phyloP scores from a whole-genome alignment of 2,113 vertebrate genomes.

The Carettochelys insculpta region DNA sequence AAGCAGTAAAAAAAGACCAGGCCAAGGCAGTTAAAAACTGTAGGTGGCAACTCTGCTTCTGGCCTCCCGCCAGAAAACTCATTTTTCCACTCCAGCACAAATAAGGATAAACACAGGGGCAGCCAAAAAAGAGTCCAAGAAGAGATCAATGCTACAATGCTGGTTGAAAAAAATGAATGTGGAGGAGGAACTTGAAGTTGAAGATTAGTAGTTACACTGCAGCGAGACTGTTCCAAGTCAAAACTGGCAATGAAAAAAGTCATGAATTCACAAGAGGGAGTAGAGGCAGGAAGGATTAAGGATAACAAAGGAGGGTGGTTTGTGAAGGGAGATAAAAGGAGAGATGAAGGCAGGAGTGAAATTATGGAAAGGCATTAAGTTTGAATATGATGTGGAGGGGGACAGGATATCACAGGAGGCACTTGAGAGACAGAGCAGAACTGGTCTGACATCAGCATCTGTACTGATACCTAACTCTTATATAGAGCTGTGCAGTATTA shows the following conservation, averaged over 20 bases:
- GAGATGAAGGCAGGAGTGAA: not conserved
- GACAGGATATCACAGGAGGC: not conserved
- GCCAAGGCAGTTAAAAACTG: no score
- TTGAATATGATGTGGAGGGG: not conserved
- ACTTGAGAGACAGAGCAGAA: not conserved
- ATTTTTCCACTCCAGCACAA: not conserved
- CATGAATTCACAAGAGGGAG: not conserved
- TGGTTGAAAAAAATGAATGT: not conserved
- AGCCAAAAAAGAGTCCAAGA: not conserved
- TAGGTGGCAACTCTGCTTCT: no score
- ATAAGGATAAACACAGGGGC: not conserved
- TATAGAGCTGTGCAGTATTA: no score
- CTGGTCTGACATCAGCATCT: not conserved
- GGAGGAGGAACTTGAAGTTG: not conserved
- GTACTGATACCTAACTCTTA: not conserved
- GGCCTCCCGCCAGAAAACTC: not conserved
- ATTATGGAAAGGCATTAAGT: not conserved
- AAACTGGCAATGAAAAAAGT: not conserved
- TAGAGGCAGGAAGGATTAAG: not conserved
- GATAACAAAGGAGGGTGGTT: not conserved
- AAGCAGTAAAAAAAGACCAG: no score
- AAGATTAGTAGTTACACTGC: not conserved
- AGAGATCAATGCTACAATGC: not conserved
- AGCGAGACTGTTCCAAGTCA: not conserved
- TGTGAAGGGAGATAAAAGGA: not conserved